Percentiles rank a stretch among this genome's conserved stretches.
Evolutionary conservation across 2,113 vertebrate genomes (phyloP).

Genomic region (Odobenus rosmarus): DNA sequence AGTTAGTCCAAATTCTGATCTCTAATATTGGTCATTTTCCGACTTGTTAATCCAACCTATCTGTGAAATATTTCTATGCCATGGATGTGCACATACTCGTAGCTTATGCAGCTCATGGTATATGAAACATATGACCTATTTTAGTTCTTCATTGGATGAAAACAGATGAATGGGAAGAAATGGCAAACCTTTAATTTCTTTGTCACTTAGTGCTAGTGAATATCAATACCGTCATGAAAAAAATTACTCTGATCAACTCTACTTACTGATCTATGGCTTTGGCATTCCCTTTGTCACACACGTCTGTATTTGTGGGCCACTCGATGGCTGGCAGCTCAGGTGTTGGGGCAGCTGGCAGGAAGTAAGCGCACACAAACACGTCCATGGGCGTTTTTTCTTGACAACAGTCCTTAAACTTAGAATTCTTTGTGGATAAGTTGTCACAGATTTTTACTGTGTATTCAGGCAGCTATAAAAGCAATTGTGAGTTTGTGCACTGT

Average conservation of each 20-base stretch:
- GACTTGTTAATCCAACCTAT: neutral
- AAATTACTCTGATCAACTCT: neutral
- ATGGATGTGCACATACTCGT: neutral
- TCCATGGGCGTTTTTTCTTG: conserved; percentile 70
- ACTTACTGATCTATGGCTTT: conserved; percentile 52
- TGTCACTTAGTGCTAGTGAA: neutral
- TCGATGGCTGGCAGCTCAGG: neutral
- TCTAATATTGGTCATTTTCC: neutral
- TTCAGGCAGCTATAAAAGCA: conserved; percentile 75
- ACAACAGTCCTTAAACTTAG: conserved; percentile 81
- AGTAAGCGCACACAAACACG: conserved; percentile 78
- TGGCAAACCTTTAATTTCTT: neutral
- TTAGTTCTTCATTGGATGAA: neutral
- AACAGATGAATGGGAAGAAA: neutral
- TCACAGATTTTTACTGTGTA: conserved; percentile 79
- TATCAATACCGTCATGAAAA: neutral
- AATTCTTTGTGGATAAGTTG: conserved; percentile 56
- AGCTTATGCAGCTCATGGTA: neutral
- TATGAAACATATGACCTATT: neutral
- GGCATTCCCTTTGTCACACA: conserved; percentile 45
- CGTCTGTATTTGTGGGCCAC: neutral
- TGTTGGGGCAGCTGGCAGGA: neutral
- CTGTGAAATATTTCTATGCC: neutral
- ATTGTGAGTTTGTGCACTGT: neutral
- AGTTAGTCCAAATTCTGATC: neutral